A percentile compares a stretch with the other conserved stretches of the same genome.
These are phyloP conservation scores for Alosa sapidissima DNA, from an alignment of 2,797 vertebrate genomes.

Conservation along the genomic window DNA sequence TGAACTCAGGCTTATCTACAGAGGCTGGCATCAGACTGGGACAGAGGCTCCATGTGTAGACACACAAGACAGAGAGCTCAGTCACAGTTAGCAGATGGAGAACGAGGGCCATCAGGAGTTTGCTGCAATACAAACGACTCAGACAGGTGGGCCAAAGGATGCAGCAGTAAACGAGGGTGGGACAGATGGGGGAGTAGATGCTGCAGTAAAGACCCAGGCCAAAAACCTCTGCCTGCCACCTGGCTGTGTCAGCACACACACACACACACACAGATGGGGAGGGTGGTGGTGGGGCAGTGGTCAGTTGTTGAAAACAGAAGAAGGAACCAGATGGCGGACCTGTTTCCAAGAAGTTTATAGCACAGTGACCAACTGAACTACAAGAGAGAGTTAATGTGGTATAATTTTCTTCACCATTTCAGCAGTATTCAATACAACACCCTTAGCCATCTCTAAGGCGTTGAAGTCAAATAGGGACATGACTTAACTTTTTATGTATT, in stretches of 20 bases:
- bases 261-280: background rate
- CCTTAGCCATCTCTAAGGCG: background rate
- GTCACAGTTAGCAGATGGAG: background rate
- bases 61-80: background rate
- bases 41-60: background rate
- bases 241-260: constrained; percentile 33
- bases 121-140: background rate
- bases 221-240: constrained; percentile 19
- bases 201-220: constrained; percentile 35
- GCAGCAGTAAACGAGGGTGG: background rate
- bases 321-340: background rate
- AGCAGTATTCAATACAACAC: background rate
- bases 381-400: background rate
- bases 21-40: background rate
- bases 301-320: background rate
- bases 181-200: constrained; percentile 21
- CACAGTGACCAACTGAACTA: background rate
- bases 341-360: background rate
- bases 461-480: background rate
- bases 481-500: background rate
- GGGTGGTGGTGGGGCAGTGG: background rate
- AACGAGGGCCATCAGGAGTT: background rate
- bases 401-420: background rate
- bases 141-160: background rate
- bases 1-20: background rate